phyloP scores from a whole-genome alignment of 2,888 invertebrate species.

The Meganola albula region DNA sequence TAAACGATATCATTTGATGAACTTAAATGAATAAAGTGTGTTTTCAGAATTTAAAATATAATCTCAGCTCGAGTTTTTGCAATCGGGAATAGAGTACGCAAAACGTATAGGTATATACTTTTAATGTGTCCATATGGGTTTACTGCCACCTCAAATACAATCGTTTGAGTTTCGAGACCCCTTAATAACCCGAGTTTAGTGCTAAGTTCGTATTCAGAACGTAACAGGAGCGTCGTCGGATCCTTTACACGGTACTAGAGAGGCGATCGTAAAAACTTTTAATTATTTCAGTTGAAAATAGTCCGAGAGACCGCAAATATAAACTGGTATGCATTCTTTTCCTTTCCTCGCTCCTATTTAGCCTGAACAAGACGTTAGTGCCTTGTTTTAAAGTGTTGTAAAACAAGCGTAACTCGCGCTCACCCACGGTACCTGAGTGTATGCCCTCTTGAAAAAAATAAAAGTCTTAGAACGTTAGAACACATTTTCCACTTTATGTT shows the following conservation, averaged over 20 bases:
- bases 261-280: conserved; percentile 69
- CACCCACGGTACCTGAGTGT: conserved; percentile 35
- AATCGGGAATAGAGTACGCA: no score
- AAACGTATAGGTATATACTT: conserved; percentile 22
- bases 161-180: conserved; percentile 32
- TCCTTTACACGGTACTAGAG: conserved; percentile 53
- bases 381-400: conserved; percentile 74
- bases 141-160: conserved; percentile 22
- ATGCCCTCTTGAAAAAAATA: conserved; percentile 51
- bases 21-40: no score
- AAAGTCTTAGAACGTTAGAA: conserved; percentile 35
- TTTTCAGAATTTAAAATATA: no score
- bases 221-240: conserved; percentile 40
- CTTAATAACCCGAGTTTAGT: conserved; percentile 33
- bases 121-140: conserved; percentile 20
- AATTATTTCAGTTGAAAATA: conserved; percentile 66
- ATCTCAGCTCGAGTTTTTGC: no score
- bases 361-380: conserved; percentile 56
- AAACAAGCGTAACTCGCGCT: conserved; percentile 59
- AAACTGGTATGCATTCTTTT: conserved; percentile 63
- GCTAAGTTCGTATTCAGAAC: conserved; percentile 40
- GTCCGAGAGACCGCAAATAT: conserved; percentile 60
- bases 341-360: conserved; percentile 43
- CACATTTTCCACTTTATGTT: conserved; percentile 34
- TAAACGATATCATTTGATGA: conserved; percentile 13